These are phyloP conservation scores for Mellivora capensis DNA, from an alignment of 2,113 vertebrate species.

Conservation along the genomic window DNA sequence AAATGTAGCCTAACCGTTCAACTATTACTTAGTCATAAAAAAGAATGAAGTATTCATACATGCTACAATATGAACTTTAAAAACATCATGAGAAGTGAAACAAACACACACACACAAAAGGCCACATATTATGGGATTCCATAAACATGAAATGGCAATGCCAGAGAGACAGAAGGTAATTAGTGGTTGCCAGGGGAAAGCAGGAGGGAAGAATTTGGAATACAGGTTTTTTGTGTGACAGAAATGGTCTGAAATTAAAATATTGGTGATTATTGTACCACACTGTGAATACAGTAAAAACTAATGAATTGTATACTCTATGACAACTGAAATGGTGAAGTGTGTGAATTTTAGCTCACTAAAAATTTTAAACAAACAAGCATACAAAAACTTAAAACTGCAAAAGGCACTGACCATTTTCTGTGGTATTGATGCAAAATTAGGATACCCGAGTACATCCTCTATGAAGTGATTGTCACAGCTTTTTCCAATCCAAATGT, in stretches of 20 bases:
- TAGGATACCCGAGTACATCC: slow-evolving; percentile 93
- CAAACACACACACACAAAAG: neutral
- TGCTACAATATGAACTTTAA: neutral
- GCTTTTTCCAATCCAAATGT: slow-evolving; percentile 94
- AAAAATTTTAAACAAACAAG: neutral
- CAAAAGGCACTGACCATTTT: slow-evolving; percentile 89
- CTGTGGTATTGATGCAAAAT: slow-evolving; percentile 90
- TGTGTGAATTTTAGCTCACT: neutral
- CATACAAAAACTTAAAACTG: neutral
- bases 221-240: neutral
- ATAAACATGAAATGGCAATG: neutral
- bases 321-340: neutral
- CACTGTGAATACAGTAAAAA: neutral
- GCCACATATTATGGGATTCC: neutral
- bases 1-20: neutral
- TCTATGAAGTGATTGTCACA: slow-evolving; percentile 92
- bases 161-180: neutral
- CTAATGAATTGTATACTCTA: neutral
- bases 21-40: neutral
- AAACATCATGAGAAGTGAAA: neutral
- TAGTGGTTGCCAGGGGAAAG: neutral
- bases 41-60: neutral
- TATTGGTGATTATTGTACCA: neutral
- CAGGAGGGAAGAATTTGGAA: neutral
- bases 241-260: neutral